Evolutionary conservation across 2,888 invertebrate species (phyloP).

Genomic region (Drosophila siamana): DNA sequence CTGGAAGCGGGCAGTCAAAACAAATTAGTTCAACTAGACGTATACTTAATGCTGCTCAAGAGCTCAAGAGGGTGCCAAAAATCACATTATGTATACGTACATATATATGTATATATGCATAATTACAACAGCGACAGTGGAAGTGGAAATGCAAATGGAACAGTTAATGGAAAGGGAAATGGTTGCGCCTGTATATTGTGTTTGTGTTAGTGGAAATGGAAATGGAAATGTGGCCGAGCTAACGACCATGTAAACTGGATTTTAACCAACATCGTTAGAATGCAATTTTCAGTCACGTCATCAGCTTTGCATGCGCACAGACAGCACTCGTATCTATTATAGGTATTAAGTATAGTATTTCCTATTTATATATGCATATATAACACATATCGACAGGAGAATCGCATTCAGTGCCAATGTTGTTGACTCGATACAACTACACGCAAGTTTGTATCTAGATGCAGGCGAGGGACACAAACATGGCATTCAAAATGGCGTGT

Average conservation of each 20-base stretch:
- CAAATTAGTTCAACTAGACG: constrained; percentile 84
- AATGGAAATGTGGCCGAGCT: constrained; percentile 44
- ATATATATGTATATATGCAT: constrained; percentile 15
- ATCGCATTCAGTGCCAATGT: constrained; percentile 25
- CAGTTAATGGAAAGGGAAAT: not conserved
- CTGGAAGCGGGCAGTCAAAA: constrained; percentile 45
- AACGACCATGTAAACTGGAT: constrained; percentile 71
- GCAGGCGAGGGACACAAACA: not conserved
- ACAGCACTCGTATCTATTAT: constrained; percentile 18
- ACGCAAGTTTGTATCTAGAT: constrained; percentile 5
- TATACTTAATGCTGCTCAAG: constrained; percentile 64
- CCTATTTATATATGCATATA: constrained; percentile 35
- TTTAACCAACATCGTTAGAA: constrained; percentile 69
- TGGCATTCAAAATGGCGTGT: constrained; percentile 66
- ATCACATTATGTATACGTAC: constrained; percentile 29
- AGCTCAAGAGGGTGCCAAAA: constrained; percentile 60
- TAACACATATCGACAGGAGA: constrained; percentile 38
- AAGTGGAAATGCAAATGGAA: constrained; percentile 2
- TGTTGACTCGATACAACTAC: not conserved
- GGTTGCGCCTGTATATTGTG: not conserved
- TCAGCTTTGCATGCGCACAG: constrained; percentile 19
- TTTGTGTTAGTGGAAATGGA: too few species aligned
- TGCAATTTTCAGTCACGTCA: constrained; percentile 72
- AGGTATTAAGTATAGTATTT: constrained; percentile 7
- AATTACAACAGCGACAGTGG: constrained; percentile 36